phyloP scores from a whole-genome alignment of 2,113 vertebrate genomes.

The Cynocephalus volans region DNA sequence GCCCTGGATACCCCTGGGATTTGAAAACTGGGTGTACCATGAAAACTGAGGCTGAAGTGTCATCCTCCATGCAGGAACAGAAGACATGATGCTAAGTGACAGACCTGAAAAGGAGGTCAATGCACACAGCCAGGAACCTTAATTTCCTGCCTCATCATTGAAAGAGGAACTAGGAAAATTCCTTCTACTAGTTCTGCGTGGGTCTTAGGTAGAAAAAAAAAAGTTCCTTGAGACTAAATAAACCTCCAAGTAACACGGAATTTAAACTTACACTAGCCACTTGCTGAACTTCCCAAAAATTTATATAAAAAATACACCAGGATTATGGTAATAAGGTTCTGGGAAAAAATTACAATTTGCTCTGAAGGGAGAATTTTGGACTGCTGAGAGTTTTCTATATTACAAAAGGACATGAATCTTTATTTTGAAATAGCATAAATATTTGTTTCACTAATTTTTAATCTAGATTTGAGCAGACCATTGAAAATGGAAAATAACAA shows the following conservation, averaged over 20 bases:
- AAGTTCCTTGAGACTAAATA: background rate
- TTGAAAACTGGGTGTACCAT: background rate
- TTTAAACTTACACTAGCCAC: background rate
- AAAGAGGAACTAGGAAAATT: background rate
- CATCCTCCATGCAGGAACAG: background rate
- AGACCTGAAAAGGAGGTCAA: background rate
- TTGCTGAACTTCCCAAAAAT: background rate
- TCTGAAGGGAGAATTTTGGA: background rate
- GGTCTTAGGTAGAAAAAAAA: background rate
- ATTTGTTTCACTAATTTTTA: background rate
- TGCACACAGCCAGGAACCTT: background rate
- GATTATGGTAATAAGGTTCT: background rate
- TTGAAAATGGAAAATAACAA: background rate
- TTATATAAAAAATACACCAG: background rate
- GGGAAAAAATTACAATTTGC: background rate
- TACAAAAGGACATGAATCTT: background rate
- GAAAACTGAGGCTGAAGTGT: background rate
- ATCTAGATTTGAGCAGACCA: background rate
- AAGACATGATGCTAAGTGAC: background rate
- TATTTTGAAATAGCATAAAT: constrained; percentile 3
- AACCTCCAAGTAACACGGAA: background rate
- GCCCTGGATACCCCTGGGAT: background rate
- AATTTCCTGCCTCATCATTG: background rate
- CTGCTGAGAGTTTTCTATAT: background rate
- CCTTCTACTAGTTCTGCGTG: background rate